Conservation (phyloP, 2,113 vertebrate species). For the Plecturocebus donacophilus region DNA sequence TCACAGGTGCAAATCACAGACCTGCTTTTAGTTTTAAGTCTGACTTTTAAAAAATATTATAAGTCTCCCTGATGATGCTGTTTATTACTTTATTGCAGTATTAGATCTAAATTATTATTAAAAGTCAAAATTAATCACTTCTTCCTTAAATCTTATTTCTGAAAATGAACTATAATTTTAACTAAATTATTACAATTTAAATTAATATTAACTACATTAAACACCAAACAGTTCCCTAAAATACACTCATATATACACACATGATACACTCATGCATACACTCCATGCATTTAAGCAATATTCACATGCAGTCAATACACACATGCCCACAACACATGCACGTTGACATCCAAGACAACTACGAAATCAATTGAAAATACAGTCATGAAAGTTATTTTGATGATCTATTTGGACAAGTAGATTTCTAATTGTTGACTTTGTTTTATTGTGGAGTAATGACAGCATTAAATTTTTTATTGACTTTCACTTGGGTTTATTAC, state of each 20-base stretch:
- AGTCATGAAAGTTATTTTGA: not conserved
- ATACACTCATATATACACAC: not conserved
- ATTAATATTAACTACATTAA: not conserved
- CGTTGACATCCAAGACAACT: not conserved
- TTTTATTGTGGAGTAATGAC: not conserved
- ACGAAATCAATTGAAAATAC: not conserved
- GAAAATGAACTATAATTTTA: not conserved
- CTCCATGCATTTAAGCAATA: not conserved
- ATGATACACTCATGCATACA: not conserved
- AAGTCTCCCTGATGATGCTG: not conserved
- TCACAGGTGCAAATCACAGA: slow-evolving; percentile 24
- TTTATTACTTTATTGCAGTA: not conserved
- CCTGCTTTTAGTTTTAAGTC: not conserved
- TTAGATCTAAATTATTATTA: not conserved
- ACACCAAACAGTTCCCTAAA: not conserved
- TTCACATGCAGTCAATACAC: not conserved
- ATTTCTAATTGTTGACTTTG: not conserved
- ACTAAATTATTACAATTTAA: not conserved
- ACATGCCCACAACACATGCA: not conserved
- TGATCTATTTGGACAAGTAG: not conserved
- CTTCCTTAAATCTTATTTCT: not conserved
- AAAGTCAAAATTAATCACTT: not conserved
- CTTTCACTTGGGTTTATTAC: not conserved
- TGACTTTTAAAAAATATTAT: slow-evolving; percentile 18
- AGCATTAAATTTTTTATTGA: not conserved